Percentiles rank a stretch among this genome's conserved stretches.
These are phyloP conservation scores for Nymphalis polychloros DNA, from an alignment of 2,888 invertebrate species.

Conservation along the genomic window DNA sequence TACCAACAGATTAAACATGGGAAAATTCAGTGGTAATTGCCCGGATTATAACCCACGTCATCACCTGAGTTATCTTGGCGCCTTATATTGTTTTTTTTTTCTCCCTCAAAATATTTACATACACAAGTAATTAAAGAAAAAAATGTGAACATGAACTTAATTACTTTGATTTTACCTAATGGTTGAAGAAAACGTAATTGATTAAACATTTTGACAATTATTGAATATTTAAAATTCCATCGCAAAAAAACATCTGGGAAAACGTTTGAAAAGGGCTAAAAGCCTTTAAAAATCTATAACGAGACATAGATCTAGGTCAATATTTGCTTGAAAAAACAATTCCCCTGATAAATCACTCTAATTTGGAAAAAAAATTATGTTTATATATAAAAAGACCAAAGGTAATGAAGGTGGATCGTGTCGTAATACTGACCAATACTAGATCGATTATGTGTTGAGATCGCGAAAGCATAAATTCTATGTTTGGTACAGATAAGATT, in stretches of 20 bases:
- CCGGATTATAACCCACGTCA: too few species aligned
- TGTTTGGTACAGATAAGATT: slow-evolving; percentile 35
- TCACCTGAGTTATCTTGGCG: too few species aligned
- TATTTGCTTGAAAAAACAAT: slow-evolving; percentile 3
- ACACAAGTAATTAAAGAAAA: too few species aligned
- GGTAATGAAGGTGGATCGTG: slow-evolving; percentile 28
- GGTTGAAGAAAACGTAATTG: neutral
- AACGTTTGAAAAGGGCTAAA: neutral
- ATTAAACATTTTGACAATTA: neutral
- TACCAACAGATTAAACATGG: too few species aligned
- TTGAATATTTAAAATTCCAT: neutral
- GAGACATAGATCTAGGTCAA: slow-evolving; percentile 17
- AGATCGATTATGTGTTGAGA: slow-evolving; percentile 27
- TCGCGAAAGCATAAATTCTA: slow-evolving; percentile 34
- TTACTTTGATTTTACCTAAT: too few species aligned
- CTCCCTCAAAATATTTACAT: too few species aligned
- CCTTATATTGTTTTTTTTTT: too few species aligned
- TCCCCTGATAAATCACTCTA: neutral
- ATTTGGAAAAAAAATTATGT: slow-evolving; percentile 8
- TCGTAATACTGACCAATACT: slow-evolving; percentile 23
- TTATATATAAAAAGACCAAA: slow-evolving; percentile 13
- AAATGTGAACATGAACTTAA: too few species aligned
- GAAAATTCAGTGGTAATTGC: too few species aligned
- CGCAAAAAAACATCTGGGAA: neutral
- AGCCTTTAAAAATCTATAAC: slow-evolving; percentile 14